Percentiles rank a stretch among this genome's conserved stretches.
These are phyloP conservation scores for Cyrtodaria siliqua DNA, from an alignment of 2,888 invertebrate genomes.

Conservation along the genomic window DNA sequence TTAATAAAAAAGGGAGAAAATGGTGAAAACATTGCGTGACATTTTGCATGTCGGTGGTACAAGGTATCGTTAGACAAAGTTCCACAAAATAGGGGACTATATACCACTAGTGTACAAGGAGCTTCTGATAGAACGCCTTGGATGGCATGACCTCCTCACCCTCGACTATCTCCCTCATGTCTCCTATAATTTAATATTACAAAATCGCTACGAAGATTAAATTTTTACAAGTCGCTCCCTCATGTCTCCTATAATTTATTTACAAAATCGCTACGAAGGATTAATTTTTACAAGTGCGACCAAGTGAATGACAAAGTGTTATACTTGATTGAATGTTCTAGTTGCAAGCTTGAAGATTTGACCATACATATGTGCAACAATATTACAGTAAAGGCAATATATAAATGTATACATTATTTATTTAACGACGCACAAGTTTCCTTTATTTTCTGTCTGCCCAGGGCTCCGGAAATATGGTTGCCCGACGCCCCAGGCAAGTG, in stretches of 20 bases:
- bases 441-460: no score
- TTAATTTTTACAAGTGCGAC: constrained; percentile 78
- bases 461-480: no score
- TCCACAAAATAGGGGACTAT: constrained; percentile 64
- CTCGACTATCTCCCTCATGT: constrained; percentile 71
- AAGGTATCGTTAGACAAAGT: constrained; percentile 72
- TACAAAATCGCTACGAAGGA: constrained; percentile 62
- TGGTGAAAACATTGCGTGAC: constrained; percentile 79
- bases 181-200: constrained; percentile 74
- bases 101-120: constrained; percentile 81
- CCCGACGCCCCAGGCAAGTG: no score
- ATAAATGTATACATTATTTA: no score
- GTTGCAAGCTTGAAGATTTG: constrained; percentile 74
- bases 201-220: constrained; percentile 61
- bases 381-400: constrained; percentile 75
- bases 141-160: constrained; percentile 76
- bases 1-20: constrained; percentile 22
- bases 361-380: constrained; percentile 71
- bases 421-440: no score
- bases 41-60: constrained; percentile 76
- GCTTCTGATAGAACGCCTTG: constrained; percentile 75
- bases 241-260: constrained; percentile 76
- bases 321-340: constrained; percentile 62
- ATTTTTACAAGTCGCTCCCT: no score
- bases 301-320: constrained; percentile 78